Percentiles rank a stretch among this genome's conserved stretches.
phyloP scores from a whole-genome alignment of 2,113 vertebrate species.

The Xiphias gladius region DNA sequence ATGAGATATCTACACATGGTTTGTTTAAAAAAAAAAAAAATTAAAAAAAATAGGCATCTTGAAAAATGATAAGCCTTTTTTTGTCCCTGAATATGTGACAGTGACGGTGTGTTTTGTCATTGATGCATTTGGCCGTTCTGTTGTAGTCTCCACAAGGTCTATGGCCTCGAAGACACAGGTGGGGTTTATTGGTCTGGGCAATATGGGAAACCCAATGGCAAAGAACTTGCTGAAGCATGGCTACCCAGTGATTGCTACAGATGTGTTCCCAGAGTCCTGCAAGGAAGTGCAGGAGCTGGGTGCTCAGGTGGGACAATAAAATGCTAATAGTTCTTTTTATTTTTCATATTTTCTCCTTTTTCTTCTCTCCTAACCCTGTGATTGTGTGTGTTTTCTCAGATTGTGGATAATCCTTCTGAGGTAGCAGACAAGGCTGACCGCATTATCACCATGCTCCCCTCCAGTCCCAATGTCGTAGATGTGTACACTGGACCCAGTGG shows the following conservation, averaged over 20 bases:
- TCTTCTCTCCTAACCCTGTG: not conserved
- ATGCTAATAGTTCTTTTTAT: not conserved
- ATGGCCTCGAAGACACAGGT: slow-evolving; percentile 98
- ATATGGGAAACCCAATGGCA: slow-evolving; percentile 99
- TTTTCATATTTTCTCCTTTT: not conserved
- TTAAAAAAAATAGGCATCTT: not conserved
- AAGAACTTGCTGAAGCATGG: slow-evolving; percentile 97
- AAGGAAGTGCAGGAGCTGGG: slow-evolving; percentile 95
- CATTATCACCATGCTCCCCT: slow-evolving; percentile 98
- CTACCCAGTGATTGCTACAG: slow-evolving; percentile 94
- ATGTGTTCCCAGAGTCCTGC: slow-evolving; percentile 97
- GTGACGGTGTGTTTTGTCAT: not conserved
- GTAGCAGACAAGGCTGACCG: slow-evolving; percentile 96
- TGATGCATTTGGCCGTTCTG: slow-evolving; percentile 23
- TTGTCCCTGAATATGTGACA: not conserved
- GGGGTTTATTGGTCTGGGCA: slow-evolving; percentile 96
- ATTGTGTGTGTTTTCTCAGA: slow-evolving; percentile 80
- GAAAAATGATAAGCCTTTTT: not conserved
- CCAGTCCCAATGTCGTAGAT: slow-evolving; percentile 92
- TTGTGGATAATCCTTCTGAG: slow-evolving; percentile 94
- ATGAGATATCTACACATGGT: too few species aligned
- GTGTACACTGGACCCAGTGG: slow-evolving; percentile 94
- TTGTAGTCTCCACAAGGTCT: slow-evolving; percentile 91
- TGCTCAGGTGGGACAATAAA: slow-evolving; percentile 88
- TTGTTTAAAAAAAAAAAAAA: too few species aligned